Evolutionary conservation across 2,113 vertebrate genomes (phyloP).

Genomic region (Henicopernis longicauda): DNA sequence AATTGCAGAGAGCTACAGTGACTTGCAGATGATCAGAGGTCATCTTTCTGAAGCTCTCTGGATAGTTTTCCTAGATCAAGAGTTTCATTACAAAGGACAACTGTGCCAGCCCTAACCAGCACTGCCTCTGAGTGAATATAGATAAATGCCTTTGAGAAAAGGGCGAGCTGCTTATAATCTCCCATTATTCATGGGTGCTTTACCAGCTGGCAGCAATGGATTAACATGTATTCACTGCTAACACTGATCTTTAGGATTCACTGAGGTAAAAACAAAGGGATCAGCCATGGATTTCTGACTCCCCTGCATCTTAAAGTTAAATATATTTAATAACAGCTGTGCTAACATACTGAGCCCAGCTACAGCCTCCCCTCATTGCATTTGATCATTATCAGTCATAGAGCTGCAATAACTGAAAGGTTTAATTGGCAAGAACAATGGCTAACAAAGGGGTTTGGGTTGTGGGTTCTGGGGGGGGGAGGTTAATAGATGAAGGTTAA

Average conservation of each 20-base stretch:
- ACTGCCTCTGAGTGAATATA: slow-evolving; percentile 4
- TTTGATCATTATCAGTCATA: background rate
- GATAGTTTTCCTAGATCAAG: background rate
- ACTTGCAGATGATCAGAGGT: background rate
- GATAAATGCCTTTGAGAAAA: slow-evolving; percentile 39
- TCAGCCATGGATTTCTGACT: slow-evolving; percentile 54
- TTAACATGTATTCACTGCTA: slow-evolving; percentile 3
- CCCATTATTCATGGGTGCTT: slow-evolving; percentile 46
- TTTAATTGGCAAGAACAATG: background rate
- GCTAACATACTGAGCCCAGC: background rate
- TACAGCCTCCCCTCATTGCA: background rate
- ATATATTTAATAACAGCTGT: slow-evolving; percentile 30
- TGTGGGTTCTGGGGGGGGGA: background rate
- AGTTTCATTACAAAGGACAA: slow-evolving; percentile 26
- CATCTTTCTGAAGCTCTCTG: background rate
- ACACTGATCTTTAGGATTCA: slow-evolving; percentile 43
- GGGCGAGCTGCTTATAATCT: slow-evolving; percentile 36
- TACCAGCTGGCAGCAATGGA: slow-evolving; percentile 56
- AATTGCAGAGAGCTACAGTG: background rate
- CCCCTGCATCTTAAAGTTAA: background rate
- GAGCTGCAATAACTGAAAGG: background rate
- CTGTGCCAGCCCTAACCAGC: slow-evolving; percentile 28
- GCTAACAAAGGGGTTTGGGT: background rate
- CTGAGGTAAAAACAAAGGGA: slow-evolving; percentile 62
- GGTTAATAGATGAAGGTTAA: background rate